Evolutionary conservation across 2,797 vertebrate species (phyloP), one percentile per base, ranked within the genome.

Genomic region (Sylvia borin): DNA sequence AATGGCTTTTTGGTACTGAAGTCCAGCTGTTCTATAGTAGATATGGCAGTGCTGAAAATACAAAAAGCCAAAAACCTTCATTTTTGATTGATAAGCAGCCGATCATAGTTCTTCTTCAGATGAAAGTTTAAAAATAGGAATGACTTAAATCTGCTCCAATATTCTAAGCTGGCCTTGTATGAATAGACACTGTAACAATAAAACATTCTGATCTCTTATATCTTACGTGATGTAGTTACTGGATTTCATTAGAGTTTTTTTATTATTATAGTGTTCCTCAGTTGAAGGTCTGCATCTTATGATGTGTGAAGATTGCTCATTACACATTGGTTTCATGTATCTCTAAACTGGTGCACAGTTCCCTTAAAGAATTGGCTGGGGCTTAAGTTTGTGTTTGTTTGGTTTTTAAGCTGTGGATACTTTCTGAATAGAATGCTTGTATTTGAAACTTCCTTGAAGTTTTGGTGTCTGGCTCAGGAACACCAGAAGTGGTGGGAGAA

Each of bases 91-190:
- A 58, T 88, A 68, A 84, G n/a, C 58, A 68, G 38, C 34, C 0
- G 1, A 20, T 83, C 34, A 13, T 51, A 68, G 76, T 90, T 91
- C 31, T 90, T 90, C 68, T 96, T 85, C 51, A 89, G 84, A 82
- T 77, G 73, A 54, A 89, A 91, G 6, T 73, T 96, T 91, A 88
- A 90, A 96, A 95, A 87, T 82, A 97, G 94, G 81, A 95, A 92
- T 94, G 31, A 84, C 80, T 95, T 81, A 81, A 94, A 93, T 95
- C 77, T 96, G 29, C 58, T 90, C 47, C 54, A 74, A 0, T 95
- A 68, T 92, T 89, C 74, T 20, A 53, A 89, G 78, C 74, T 77
- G 89, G 51, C n/a, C 88, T 92, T 72, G 38, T 81, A 65, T 67
- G 55, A 90, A 36, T 74, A 82, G 25, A 3, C 74, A 50, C 4